Evolutionary conservation across 2,888 invertebrate genomes (phyloP), one percentile per base, ranked within the genome.

Genomic region (Cosmopolites sordidus): DNA sequence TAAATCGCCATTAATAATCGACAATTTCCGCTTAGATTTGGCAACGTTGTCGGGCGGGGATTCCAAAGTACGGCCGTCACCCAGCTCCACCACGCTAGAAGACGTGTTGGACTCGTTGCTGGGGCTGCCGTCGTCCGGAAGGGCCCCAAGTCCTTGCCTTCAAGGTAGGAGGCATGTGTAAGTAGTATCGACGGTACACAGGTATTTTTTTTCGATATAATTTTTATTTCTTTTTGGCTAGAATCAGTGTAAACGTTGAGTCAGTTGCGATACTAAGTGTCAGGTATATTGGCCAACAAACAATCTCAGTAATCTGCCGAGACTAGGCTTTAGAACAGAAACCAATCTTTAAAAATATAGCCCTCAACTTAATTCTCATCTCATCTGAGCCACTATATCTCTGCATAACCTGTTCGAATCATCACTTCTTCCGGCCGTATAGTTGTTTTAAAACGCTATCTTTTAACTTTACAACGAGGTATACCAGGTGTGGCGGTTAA

Each of bases 81-180:
- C 87, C 43, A 85, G 87, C 69, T 89, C 89, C 64, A 89, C 92
- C 56, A 94, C 93, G 62, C 79, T 94, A 72, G 93, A 94, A 80
- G 93, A 94, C 79, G 93, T 94, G 62, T 80, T 94, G 76, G 92
- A 94, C 76, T 91, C 92, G 61, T 83, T 94, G 64, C 83, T 94
- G 75, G 91, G 92, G 70, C 82, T 92, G 71, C 88, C 92, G 69
- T 82, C 87, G 62, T 81, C 83, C 64, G 83, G 87, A 68, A 81
- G 87, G 72, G 86, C 88, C 70, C 86, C 89, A 66, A 89, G 89
- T 71, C 82, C 82, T 66, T 79, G 78, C 71, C 79, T 79, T 79
- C 79, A 79, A 81, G 81, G 81, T 81, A 81, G 80, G 81, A 81
- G 80, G 83, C 83, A 83, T 81, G 83, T 84, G 86, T 86, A 86